A percentile compares a stretch with the other conserved stretches of the same genome.
These are phyloP conservation scores for Actinia tenebrosa DNA, from an alignment of 64 coral and sea anemone genomes.

Conservation along the genomic window DNA sequence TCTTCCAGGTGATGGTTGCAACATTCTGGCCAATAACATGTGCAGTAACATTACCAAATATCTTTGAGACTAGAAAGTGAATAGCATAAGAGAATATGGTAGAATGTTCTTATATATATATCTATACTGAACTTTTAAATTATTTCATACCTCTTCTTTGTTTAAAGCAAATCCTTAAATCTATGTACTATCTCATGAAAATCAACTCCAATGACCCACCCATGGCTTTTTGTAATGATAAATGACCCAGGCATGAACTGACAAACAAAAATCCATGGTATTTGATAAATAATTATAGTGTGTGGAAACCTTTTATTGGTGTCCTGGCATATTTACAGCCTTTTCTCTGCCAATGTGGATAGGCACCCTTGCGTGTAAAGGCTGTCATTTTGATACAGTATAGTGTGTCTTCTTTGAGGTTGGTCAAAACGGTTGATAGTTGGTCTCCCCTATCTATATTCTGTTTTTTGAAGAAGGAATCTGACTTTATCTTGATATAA, in stretches of 20 bases:
- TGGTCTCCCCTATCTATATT: neutral
- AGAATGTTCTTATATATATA: neutral
- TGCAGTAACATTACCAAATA: neutral
- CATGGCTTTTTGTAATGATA: no score
- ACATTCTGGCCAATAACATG: neutral
- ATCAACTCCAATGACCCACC: no score
- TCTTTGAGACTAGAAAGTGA: neutral
- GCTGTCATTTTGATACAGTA: conserved; percentile 19
- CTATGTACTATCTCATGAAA: no score
- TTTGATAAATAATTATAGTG: no score
- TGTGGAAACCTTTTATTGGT: neutral
- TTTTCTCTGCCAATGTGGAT: neutral
- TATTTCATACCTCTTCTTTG: no score
- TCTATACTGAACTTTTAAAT: no score
- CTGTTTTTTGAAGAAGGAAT: neutral
- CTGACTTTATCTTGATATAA: neutral
- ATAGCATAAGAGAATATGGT: neutral
- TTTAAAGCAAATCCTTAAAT: no score
- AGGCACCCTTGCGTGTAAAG: conserved; percentile 4
- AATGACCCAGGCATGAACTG: no score
- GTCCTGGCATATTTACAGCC: conserved; percentile 7
- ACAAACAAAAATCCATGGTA: no score
- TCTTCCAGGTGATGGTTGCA: neutral
- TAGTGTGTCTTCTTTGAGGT: neutral
- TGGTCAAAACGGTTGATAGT: neutral